phyloP scores from a whole-genome alignment of 2,797 vertebrate genomes.

The Pipistrellus pipistrellus region DNA sequence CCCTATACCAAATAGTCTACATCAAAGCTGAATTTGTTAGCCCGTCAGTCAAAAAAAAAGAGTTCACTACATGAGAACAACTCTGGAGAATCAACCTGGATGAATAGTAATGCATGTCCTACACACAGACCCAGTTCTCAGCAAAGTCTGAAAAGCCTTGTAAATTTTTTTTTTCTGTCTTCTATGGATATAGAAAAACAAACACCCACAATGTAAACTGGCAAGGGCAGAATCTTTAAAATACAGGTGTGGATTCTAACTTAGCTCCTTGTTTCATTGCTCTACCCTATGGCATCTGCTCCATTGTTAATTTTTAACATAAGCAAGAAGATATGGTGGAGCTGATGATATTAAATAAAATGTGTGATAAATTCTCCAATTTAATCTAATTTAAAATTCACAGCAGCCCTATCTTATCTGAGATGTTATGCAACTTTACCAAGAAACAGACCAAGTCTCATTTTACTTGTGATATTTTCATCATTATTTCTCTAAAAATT shows the following conservation, averaged over 20 bases:
- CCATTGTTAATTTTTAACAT: not conserved
- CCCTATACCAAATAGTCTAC: not conserved
- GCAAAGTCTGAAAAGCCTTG: not conserved
- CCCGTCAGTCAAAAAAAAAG: not conserved
- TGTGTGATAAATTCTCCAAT: not conserved
- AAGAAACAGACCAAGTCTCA: not conserved
- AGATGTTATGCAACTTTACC: not conserved
- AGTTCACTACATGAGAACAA: not conserved
- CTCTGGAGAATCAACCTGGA: not conserved
- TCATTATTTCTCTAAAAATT: not conserved
- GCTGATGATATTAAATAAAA: not conserved
- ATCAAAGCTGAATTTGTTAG: not conserved
- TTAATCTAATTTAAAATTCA: conserved; percentile 54
- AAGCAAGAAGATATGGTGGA: not conserved
- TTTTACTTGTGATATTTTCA: not conserved
- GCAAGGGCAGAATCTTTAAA: not conserved
- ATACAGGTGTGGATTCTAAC: not conserved
- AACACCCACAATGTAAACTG: not conserved
- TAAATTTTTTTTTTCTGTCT: not conserved
- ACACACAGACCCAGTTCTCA: not conserved
- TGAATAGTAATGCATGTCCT: not conserved
- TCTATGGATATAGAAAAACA: not conserved
- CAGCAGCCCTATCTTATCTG: not conserved
- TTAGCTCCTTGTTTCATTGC: not conserved
- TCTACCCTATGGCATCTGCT: not conserved